These are phyloP conservation scores for Choristoneura fumiferana DNA, from an alignment of 1,140 invertebrate species.

Conservation along the genomic window DNA sequence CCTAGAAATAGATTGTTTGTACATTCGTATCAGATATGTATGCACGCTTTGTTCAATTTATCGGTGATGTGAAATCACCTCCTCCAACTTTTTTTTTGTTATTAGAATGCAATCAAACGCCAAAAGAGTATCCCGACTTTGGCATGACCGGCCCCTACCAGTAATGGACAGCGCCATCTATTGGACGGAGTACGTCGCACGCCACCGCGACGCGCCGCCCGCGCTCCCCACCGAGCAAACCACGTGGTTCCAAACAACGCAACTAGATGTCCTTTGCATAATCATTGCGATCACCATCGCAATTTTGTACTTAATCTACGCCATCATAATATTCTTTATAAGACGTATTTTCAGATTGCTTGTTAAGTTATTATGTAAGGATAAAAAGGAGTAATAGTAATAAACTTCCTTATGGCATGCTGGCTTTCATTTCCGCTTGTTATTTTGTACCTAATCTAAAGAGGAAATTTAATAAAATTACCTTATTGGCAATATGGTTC, in stretches of 20 bases:
- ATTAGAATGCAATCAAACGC: constrained; percentile 71
- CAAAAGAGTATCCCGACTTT: constrained; percentile 56
- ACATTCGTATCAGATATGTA: too few species aligned
- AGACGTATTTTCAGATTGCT: constrained; percentile 16
- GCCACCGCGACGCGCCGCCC: constrained; percentile 51
- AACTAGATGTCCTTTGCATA: constrained; percentile 52
- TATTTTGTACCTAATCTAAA: too few species aligned
- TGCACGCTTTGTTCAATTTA: too few species aligned
- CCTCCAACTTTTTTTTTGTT: constrained; percentile 30
- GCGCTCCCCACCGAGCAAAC: constrained; percentile 37
- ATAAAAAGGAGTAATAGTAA: not conserved
- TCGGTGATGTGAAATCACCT: too few species aligned
- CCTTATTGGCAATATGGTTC: too few species aligned
- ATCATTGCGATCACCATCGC: constrained; percentile 31
- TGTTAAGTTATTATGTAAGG: constrained; percentile 20
- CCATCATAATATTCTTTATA: not conserved
- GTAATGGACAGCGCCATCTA: constrained; percentile 75
- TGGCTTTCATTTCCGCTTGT: too few species aligned
- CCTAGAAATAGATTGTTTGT: too few species aligned
- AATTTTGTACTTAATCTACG: constrained; percentile 20
- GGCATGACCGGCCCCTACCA: constrained; percentile 66
- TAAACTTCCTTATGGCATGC: constrained; percentile 18
- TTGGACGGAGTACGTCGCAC: constrained; percentile 78
- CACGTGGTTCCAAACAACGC: constrained; percentile 43
- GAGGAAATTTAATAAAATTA: too few species aligned